Evolutionary conservation across 2,113 vertebrate species (phyloP).

Genomic region (Ceuthmochares aereus): DNA sequence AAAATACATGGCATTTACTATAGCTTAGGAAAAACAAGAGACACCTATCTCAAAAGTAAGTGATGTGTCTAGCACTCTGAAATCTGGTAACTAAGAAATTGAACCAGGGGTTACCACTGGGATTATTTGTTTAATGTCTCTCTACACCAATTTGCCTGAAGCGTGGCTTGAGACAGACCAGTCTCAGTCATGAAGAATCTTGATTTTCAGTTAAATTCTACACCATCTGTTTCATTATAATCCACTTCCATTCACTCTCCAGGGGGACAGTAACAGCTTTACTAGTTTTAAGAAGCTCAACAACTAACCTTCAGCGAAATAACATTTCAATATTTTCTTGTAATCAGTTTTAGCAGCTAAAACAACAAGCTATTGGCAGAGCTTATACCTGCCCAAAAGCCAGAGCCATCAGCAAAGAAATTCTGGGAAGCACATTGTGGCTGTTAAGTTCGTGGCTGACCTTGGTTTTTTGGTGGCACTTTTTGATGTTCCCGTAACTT

Average conservation of each 20-base stretch:
- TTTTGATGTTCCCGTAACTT: background rate
- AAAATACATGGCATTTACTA: background rate
- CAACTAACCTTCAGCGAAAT: background rate
- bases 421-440: background rate
- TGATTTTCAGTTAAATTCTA: conserved; percentile 22
- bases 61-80: background rate
- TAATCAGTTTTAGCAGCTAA: background rate
- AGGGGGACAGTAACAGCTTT: background rate
- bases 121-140: background rate
- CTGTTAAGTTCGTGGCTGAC: background rate
- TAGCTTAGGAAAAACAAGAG: background rate
- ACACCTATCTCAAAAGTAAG: background rate
- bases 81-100: background rate
- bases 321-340: background rate
- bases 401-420: background rate
- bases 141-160: background rate
- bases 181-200: background rate
- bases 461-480: background rate
- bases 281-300: background rate
- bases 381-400: background rate
- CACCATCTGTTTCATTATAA: background rate
- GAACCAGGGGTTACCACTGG: background rate
- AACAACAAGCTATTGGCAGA: background rate
- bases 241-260: background rate
- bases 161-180: background rate